Base-by-base conservation (phyloP, 2,888 invertebrate genomes). In the Dichetophora obliterata region DNA sequence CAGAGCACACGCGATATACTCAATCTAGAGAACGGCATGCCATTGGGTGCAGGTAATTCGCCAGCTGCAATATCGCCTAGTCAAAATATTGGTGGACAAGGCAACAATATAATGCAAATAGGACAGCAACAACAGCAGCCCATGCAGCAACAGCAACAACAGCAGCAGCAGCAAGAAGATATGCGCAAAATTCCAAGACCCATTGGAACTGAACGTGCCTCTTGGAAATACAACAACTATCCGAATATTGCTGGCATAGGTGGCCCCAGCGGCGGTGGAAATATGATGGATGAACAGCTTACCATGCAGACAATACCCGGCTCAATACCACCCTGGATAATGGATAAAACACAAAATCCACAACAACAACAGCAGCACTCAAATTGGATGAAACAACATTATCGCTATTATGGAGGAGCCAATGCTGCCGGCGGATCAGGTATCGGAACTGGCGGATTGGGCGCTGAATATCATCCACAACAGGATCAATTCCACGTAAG, bases 201-300 rank as follows among this genome's bases (percentile, higher is more conserved):
- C 71, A 96, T 96, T 87, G 96, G 96, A 81, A 95, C 95, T 0
- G 96, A 95, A 90, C 91, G 96, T 83, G 89, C 89, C 19, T 88
- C 88, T 69, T 89, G 89, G 89, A 89, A 89, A 77, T 88, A 86
- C 77, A 87, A 87, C 74, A 87, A 87, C 80, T 89, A 86, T 77
- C 84, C 85, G 37, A 87, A 85, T 76, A 85, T 85, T 8, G 81
- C 82, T 61, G 79, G 81, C 34, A 79, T 80, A 57, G 80, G 80
- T 5, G 77, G 82, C 59, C 68, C 79, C 72, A 70, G 82, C 77
- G 70, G 79, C 57, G 81, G 81, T 37, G 81, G 81, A 3, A 80
- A 87, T 2, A 76, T 81, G 73, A 82, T 86, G 78, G 86, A 86
- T 54, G 86, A 84, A 80, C 80, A n/a, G 80, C 82, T 75, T 83